Evolutionary conservation across 2,113 vertebrate genomes (phyloP), one percentile per base, ranked within the genome.

Genomic region (Equus przewalskii): DNA sequence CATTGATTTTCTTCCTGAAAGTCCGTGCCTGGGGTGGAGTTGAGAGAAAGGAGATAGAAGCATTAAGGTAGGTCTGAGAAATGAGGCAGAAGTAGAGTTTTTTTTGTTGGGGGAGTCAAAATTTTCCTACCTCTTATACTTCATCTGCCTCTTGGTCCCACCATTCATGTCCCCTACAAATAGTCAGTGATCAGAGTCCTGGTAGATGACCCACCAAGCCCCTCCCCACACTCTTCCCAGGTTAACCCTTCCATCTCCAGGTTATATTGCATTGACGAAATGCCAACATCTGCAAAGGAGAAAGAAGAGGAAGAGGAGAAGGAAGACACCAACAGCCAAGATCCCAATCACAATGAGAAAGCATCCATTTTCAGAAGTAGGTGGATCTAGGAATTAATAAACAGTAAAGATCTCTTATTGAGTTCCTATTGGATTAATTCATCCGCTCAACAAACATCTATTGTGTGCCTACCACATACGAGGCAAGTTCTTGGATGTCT

Each of bases 71-170:
- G 8, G 28, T 69, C n/a, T 62, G 22, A 36, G 21, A 58, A 76
- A 14, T 41, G 4, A 87, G 54, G 33, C 21, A 58, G 33, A 44
- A 22, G 24, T 41, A 62, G 28, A 1, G 3, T 19, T 28, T 36
- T 28, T 36, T 36, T 24, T 22, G 7, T 0, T 51, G 58, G 28
- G 9, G 44, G 18, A 64, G n/a, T 46, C 67, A 21, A 62, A 21
- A 28, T 60, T 51, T 41, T 26, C 96, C 44, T 33, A 79, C 82
- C 96, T 88, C 11, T 41, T 26, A 21, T 14, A 70, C 33, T 26
- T 87, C 46, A 6, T 33, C 8, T 82, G 87, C 67, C 5, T 58
- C 30, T 56, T 83, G 30, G 54, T 65, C 44, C 54, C 46, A 41
- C 9, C 19, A 18, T 28, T 41, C 22, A 1, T 22, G 15, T 54